Evolutionary conservation across 1,140 invertebrate species (phyloP), one percentile per base, ranked within the genome.

Genomic region (Brachionus koreanus): DNA sequence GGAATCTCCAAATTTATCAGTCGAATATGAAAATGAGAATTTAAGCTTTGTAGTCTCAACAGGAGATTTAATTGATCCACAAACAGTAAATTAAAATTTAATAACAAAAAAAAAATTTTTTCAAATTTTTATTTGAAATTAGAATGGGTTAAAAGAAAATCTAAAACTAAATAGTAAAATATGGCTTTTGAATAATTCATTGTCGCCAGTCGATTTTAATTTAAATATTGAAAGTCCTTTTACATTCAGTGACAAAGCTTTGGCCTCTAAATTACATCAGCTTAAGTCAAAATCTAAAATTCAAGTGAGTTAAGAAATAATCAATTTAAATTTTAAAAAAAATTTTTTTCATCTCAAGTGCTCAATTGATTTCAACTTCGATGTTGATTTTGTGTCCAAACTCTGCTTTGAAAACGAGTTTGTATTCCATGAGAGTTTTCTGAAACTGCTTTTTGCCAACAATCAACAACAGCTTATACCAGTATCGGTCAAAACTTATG

Each of bases 21-120:
- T 79, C 19, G 76, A 79, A 79, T 79, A 57, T 19, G 76, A 79
- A 42, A 74, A 74, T 74, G 76, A 79, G 6, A 49, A 65, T 29
- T 16, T 79, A 12, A 61, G 33, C 19, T 79, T 79, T 43, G 46
- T 61, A 10, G 76, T 79, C 0, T 57, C 76, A 13, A 57, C 19
- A 23, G 76, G 76, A 16, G 76, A 79, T 61, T 23, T 79, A 3
- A 79, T 79, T 61, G 35, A 69, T 33, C 7, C 33, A 16, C 12
- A 69, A 16, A 19, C 1, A 39, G 65, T 69, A 69, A 39, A 16
- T 69, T 19, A 67, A n/a, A 33, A n/a, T n/a, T 67, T 6, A 33
- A 67, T 67, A n/a, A n/a, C n/a, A n/a, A n/a, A n/a, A n/a, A n/a
- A n/a, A n/a, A n/a, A 33, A 33, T 67, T 5, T 67, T 33, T 33